Conservation (phyloP, 2,888 invertebrate species). For the Harpagoxenus sublaevis region DNA sequence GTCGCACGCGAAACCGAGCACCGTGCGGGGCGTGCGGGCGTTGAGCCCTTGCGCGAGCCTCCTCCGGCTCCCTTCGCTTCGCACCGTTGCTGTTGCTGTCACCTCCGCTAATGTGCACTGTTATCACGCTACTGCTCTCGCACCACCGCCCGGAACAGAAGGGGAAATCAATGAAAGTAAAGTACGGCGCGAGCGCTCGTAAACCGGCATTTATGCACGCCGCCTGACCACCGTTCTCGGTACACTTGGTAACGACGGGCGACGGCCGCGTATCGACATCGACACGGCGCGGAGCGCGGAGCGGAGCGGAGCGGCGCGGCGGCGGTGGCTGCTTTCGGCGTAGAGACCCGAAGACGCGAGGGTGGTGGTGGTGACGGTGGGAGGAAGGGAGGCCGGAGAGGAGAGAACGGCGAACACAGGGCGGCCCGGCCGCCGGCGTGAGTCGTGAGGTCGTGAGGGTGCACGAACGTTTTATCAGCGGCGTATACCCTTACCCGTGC, state of each 20-base stretch:
- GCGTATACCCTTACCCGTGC: slow-evolving; percentile 20
- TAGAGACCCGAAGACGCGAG: slow-evolving; percentile 33
- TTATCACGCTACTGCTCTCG: slow-evolving; percentile 75
- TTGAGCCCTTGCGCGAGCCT: slow-evolving; percentile 46
- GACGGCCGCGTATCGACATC: slow-evolving; percentile 52
- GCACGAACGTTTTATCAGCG: slow-evolving; percentile 6
- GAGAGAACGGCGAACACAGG: slow-evolving; percentile 29
- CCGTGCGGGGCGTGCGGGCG: slow-evolving; percentile 53
- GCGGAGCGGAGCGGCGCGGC: no score
- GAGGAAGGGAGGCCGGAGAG: not conserved
- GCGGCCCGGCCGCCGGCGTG: slow-evolving; percentile 34
- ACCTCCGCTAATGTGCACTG: slow-evolving; percentile 53
- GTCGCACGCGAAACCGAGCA: slow-evolving; percentile 72
- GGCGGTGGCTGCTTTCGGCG: slow-evolving; percentile 48
- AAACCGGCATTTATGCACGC: slow-evolving; percentile 79
- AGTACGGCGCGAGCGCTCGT: slow-evolving; percentile 79
- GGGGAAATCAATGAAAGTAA: slow-evolving; percentile 83
- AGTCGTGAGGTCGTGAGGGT: not conserved
- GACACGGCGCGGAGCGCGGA: slow-evolving; percentile 13
- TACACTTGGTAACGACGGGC: slow-evolving; percentile 51
- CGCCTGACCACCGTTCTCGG: slow-evolving; percentile 59
- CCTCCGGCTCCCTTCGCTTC: slow-evolving; percentile 27
- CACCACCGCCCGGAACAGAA: slow-evolving; percentile 82
- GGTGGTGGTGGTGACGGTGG: slow-evolving; percentile 6
- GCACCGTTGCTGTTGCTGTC: slow-evolving; percentile 1